Conservation (phyloP, 2,113 vertebrate genomes). For the Amazona guildingii region DNA sequence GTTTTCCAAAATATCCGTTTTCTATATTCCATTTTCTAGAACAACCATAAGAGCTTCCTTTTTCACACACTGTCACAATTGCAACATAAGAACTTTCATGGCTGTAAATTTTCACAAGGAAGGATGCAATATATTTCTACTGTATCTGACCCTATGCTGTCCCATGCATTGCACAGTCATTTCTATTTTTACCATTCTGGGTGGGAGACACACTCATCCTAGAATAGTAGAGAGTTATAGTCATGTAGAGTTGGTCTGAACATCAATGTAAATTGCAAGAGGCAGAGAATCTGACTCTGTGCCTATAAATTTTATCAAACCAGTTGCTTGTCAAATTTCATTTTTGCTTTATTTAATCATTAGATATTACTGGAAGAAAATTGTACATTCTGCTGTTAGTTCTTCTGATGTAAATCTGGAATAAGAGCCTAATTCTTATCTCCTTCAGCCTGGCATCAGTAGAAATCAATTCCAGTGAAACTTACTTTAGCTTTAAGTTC, state of each 20-base stretch:
- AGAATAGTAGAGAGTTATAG: not conserved
- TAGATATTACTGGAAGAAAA: conserved; percentile 8
- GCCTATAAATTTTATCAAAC: conserved; percentile 32
- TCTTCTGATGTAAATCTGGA: conserved; percentile 30
- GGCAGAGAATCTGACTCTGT: conserved; percentile 28
- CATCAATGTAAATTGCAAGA: conserved; percentile 51
- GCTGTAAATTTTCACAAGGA: not conserved
- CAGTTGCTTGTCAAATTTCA: conserved; percentile 50
- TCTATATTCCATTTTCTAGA: not conserved
- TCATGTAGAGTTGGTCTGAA: not conserved
- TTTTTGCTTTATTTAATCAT: conserved; percentile 58
- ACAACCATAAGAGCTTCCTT: not conserved
- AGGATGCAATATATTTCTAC: not conserved
- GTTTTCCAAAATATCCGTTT: not conserved
- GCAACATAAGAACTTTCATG: not conserved
- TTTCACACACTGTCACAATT: not conserved
- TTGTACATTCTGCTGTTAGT: not conserved
- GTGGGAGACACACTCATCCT: not conserved
- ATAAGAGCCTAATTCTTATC: not conserved
- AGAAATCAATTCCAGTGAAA: conserved; percentile 7
- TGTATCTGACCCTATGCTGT: not conserved
- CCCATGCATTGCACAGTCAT: not conserved
- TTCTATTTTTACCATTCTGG: not conserved
- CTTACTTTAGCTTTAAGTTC: conserved; percentile 4
- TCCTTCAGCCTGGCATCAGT: not conserved